Evolutionary conservation across 2,797 vertebrate genomes (phyloP).

Genomic region (Hemitrygon akajei): DNA sequence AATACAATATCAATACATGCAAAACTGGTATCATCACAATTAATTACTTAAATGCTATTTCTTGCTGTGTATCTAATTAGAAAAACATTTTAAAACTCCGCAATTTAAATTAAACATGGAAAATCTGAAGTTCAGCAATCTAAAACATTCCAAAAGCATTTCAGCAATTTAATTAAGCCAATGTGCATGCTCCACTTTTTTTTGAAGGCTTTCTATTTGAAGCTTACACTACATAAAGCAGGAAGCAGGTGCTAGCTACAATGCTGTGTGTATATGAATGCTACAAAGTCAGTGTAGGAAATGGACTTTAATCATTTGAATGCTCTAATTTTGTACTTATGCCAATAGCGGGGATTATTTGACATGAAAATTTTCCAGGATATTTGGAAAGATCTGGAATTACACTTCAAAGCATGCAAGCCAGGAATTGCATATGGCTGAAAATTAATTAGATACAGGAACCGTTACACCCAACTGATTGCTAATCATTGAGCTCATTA

Average conservation of each 20-base stretch:
- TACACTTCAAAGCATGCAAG: conserved; percentile 8
- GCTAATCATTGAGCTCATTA: background rate
- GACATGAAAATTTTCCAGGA: conserved; percentile 7
- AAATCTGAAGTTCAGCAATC: background rate
- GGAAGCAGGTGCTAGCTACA: conserved; percentile 33
- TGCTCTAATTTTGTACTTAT: conserved; percentile 21
- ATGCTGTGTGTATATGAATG: background rate
- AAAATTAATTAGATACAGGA: conserved; percentile 13
- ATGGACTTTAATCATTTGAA: conserved; percentile 34
- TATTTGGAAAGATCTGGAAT: conserved; percentile 8
- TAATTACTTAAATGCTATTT: too few relatives aligned
- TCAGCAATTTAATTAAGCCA: conserved; percentile 24
- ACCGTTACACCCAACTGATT: background rate
- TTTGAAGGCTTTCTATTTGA: conserved; percentile 29
- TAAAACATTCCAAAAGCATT: conserved; percentile 16
- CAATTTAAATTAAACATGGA: background rate
- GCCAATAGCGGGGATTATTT: conserved; percentile 23
- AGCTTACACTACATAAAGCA: conserved; percentile 17
- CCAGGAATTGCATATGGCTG: conserved; percentile 12
- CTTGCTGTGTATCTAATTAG: too few relatives aligned
- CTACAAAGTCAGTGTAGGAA: conserved; percentile 18
- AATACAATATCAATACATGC: background rate
- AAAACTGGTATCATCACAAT: background rate
- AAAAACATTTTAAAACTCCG: background rate
- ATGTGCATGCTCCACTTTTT: conserved; percentile 6